Evolutionary conservation across 1,140 invertebrate species (phyloP), one percentile per base, ranked within the genome.

Genomic region (Arion vulgaris): DNA sequence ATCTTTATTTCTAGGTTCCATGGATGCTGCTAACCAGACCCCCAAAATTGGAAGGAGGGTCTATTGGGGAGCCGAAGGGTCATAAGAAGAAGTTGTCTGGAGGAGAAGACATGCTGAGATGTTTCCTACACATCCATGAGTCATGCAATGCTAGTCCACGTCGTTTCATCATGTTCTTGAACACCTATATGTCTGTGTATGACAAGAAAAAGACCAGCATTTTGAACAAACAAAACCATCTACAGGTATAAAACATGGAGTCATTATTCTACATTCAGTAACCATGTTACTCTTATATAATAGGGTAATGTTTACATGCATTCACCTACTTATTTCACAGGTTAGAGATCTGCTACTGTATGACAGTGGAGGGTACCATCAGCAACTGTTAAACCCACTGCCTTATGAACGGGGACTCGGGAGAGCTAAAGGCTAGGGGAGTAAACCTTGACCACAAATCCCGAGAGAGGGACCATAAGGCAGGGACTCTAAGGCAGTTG

Each of bases 111-210:
- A 88, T 94, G 5, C 87, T 93, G 41, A 91, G 92, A 53, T 89
- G 88, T 23, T 94, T 93, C 87, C 87, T 93, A 38, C 92, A 88
- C 13, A 93, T 94, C 19, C 94, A 94, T 85, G 89, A 92, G 68
- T 91, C 90, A 28, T 90, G 88, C 89, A 90, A 92, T 28, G 88
- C 92, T 36, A 94, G 94, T 38, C 95, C 94, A 9, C 91, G 93
- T 45, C 92, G 94, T 80, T 95, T 93, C 90, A 91, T 94, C 36
- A 90, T 92, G 26, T 94, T 96, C 87, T 91, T 96, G 1, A 92
- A 95, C 78, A 94, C 94, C 11, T 96, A 95, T 86, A 89, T 93
- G 36, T 87, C 93, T 32, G 93, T 95, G 28, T 95, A 94, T 86
- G 88, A 87, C n/a, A 92, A 93, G 72, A 95, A 95, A 89, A 93